These are phyloP conservation scores for Lethenteron camtschaticum DNA, from an alignment of 2,113 vertebrate genomes.

Conservation along the genomic window DNA sequence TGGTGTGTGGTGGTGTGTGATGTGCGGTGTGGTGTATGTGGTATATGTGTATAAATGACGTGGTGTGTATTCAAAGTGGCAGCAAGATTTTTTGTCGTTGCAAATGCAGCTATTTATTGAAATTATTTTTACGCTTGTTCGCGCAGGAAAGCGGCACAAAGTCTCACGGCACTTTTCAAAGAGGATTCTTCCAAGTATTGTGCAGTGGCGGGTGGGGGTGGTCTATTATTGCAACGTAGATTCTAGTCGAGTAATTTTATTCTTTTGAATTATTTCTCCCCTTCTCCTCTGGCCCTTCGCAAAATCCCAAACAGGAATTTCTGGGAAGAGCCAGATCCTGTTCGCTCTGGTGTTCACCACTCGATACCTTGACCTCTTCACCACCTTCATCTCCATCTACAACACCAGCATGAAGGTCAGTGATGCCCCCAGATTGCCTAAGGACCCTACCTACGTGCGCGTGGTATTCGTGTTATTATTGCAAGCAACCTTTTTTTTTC, in stretches of 20 bases:
- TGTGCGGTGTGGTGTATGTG: not conserved
- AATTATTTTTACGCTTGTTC: too few species aligned
- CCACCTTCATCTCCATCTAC: conserved; percentile 90
- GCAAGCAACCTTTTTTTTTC: too few species aligned
- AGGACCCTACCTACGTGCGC: too few species aligned
- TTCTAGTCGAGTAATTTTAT: not conserved
- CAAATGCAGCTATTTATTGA: too few species aligned
- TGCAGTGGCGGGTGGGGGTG: not conserved
- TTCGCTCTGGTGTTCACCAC: conserved; percentile 95
- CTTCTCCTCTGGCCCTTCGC: not conserved
- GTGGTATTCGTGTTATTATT: too few species aligned
- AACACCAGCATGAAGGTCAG: conserved; percentile 95
- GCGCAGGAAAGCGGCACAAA: not conserved
- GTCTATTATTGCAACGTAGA: not conserved
- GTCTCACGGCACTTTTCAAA: not conserved
- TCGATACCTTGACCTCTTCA: conserved; percentile 93
- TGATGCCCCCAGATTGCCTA: conserved; percentile 7
- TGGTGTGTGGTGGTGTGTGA: not conserved
- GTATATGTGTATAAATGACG: not conserved
- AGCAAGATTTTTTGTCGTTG: not conserved
- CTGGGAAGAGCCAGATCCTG: conserved; percentile 92
- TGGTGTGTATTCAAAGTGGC: not conserved
- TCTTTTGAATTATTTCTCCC: not conserved
- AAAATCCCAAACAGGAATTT: conserved; percentile 46
- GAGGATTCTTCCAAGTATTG: not conserved